Evolutionary conservation across 2,797 vertebrate species (phyloP), one percentile per base, ranked within the genome.

Genomic region (Xyrichtys novacula): DNA sequence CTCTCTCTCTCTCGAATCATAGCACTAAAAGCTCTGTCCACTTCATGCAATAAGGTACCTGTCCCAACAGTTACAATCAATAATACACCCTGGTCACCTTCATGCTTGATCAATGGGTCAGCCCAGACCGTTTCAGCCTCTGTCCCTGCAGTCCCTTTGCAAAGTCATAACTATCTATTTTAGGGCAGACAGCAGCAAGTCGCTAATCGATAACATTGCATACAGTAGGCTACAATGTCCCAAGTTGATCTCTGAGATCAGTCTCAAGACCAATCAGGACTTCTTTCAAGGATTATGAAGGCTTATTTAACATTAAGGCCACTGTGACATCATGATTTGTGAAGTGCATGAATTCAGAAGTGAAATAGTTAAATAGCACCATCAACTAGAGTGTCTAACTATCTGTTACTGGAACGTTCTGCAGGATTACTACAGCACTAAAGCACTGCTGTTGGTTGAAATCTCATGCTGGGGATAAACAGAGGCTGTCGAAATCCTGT

Each of bases 151-250:
- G 62, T 78, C 32, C 52, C 44, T 85, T 78, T 83, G 88, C 85
- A 88, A 90, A 88, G 90, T 92, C 86, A 89, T 85, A 89, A 85
- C 86, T 84, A 81, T 91, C 80, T 89, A 84, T 90, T 88, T 87
- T 83, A 84, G 65, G 66, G 53, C 67, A 75, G 65, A 75, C 78
- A 67, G 58, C 67, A 60, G 68, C 32, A 72, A 78, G 76, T 80
- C 65, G 64, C 44, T 75, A 73, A 91, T 89, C 81, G 68, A 81
- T 85, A 80, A 46, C 61, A 67, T 67, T 87, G 66, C 65, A 73
- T 78, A 72, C 38, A 57, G 43, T 65, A n/a, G n/a, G n/a, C n/a
- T n/a, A 32, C 46, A 70, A 52, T 67, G 49, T 74, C 71, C 68
- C 72, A 42, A 26, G 74, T n/a, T 65, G 56, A 84, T 85, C 39